phyloP scores from a whole-genome alignment of 2,888 invertebrate genomes.

The Tenodera sinensis region DNA sequence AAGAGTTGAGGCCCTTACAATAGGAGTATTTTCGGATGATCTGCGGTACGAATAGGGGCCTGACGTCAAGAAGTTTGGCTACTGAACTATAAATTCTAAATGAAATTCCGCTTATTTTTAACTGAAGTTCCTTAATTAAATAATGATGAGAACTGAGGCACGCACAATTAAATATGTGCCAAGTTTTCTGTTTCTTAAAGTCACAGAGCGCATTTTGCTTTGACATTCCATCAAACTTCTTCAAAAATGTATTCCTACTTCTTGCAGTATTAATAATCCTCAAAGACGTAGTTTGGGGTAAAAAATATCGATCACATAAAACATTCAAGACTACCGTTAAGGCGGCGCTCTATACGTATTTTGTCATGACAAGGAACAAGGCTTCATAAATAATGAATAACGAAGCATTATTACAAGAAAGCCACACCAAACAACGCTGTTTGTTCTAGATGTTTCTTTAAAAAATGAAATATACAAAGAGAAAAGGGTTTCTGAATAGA shows the following conservation, averaged over 20 bases:
- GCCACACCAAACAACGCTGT: too few relatives aligned
- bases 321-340: not conserved
- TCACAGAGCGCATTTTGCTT: not conserved
- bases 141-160: not conserved
- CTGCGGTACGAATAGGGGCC: too few relatives aligned
- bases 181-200: not conserved
- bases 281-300: not conserved
- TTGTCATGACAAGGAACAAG: not conserved
- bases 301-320: not conserved
- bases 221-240: not conserved
- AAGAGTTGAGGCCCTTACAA: too few relatives aligned
- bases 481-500: too few relatives aligned
- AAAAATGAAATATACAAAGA: too few relatives aligned
- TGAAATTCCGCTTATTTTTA: not conserved
- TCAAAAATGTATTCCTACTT: not conserved
- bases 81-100: not conserved
- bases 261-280: not conserved
- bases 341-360: not conserved
- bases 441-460: too few relatives aligned
- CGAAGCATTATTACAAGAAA: too few relatives aligned
- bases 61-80: not conserved
- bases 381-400: not conserved
- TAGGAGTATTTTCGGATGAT: too few relatives aligned
- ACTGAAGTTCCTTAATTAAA: not conserved
- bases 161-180: not conserved